phyloP scores from a whole-genome alignment of 1,140 invertebrate genomes.

The Drosophila quadrilineata region DNA sequence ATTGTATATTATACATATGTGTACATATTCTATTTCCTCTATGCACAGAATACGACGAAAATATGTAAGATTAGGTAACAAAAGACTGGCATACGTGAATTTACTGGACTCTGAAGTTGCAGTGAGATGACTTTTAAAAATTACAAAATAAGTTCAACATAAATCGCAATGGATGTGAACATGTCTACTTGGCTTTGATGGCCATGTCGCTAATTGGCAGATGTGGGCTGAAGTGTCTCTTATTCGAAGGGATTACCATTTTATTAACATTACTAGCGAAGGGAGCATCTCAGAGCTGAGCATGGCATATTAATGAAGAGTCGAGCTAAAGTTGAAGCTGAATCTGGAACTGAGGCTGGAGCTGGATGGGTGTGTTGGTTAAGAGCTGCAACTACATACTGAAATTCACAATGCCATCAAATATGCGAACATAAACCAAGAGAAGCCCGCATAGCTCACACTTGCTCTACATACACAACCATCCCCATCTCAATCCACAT shows the following conservation, averaged over 20 bases:
- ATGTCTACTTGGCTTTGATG: slow-evolving; percentile 5
- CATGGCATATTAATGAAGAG: slow-evolving; percentile 38
- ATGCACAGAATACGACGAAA: no score
- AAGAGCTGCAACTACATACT: slow-evolving; percentile 52
- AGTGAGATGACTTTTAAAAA: no score
- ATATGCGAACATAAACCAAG: slow-evolving; percentile 61
- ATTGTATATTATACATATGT: background rate
- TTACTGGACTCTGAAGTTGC: no score
- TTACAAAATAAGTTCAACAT: no score
- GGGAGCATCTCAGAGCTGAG: background rate
- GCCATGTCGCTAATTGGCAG: slow-evolving; percentile 18
- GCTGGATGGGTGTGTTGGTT: slow-evolving; percentile 39
- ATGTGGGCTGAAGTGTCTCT: slow-evolving; percentile 4
- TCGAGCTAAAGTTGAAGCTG: no score
- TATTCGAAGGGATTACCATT: slow-evolving; percentile 16
- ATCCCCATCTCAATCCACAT: background rate
- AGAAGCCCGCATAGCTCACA: slow-evolving; percentile 16
- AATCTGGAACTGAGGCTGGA: no score
- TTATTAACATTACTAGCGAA: slow-evolving; percentile 2
- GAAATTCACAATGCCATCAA: slow-evolving; percentile 63
- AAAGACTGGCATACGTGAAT: no score
- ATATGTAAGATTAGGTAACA: no score
- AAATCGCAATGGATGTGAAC: no score
- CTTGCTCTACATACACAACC: background rate
- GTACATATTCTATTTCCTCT: no score